Evolutionary conservation across 2,113 vertebrate genomes (phyloP).

Genomic region (Amblyopsis rosae): DNA sequence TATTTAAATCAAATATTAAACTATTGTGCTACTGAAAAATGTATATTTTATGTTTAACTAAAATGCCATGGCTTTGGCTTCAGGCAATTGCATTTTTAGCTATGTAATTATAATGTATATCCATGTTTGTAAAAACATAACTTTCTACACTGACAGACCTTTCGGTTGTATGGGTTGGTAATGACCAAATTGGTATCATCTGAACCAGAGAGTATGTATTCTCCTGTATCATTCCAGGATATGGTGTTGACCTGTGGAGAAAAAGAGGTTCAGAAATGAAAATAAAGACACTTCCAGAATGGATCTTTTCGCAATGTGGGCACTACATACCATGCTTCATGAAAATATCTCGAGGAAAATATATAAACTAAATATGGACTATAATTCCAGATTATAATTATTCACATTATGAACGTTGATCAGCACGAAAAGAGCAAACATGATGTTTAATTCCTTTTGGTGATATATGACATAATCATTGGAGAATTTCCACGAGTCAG

Average conservation of each 20-base stretch:
- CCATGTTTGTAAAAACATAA: neutral
- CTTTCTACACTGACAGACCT: conserved; percentile 73
- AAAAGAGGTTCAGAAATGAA: conserved; percentile 1
- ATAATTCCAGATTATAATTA: no score
- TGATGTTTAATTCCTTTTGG: no score
- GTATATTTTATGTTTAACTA: neutral
- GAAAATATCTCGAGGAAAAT: no score
- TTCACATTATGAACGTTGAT: no score
- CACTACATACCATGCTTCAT: no score
- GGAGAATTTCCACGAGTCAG: neutral
- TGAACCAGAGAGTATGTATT: conserved; percentile 96
- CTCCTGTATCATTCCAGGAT: conserved; percentile 97
- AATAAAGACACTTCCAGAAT: neutral
- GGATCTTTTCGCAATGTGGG: neutral
- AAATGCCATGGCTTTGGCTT: no score
- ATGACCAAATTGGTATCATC: conserved; percentile 97
- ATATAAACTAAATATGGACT: no score
- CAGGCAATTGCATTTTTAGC: no score
- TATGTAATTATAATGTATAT: neutral
- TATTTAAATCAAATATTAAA: neutral
- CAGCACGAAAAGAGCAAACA: no score
- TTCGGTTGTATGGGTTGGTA: conserved; percentile 95
- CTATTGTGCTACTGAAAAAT: no score
- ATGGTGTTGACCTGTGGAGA: conserved; percentile 93
- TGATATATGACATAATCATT: no score